Evolutionary conservation across 1,140 invertebrate species (phyloP), one percentile per base, ranked within the genome.

Genomic region (Acyrthosiphon pisum): DNA sequence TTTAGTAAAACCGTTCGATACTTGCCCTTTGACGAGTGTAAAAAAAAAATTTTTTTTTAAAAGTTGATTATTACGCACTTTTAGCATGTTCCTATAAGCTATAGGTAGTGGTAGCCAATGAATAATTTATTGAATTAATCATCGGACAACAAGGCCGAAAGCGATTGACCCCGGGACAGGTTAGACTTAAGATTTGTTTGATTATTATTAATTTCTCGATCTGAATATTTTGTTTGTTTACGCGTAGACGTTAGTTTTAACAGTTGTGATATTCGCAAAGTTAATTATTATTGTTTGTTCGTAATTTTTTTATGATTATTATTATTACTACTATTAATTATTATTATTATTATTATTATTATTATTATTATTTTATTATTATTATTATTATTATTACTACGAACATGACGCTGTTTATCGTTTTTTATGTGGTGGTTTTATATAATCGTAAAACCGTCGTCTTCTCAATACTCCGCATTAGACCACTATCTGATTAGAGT

Each of bases 251-350:
- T 92, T 92, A 92, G 76, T 50, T 92, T 92, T 92, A 92, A 83
- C 60, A 92, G 60, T 92, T 92, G 91, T 92, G 91, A 83, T 92
- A 92, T 92, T 92, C 60, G 91, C 60, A 92, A 92, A 92, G 68
- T 92, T 92, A 83, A 92, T 92, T 91, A 91, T 92, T 91, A 91
- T 92, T 92, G 68, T 83, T 91, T 83, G 46, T 92, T 92, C 23
- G 30, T 91, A 91, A 83, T 91, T 92, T 91, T 91, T 90, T 90
- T 87, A 87, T 88, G 35, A 89, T 89, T 88, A 35, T 89, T 89
- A 89, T 89, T 53, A 89, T 37, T 53, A 89, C 4, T 89, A 89
- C 4, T 53, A 53, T 1, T 53, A 53, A 23, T 89, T 23, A 53
- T 87, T 50, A 88, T 88, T 88, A 50, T 88, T 88, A 88, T 88